Conservation (phyloP, 1,140 invertebrate genomes). For the Drosophila persimilis region DNA sequence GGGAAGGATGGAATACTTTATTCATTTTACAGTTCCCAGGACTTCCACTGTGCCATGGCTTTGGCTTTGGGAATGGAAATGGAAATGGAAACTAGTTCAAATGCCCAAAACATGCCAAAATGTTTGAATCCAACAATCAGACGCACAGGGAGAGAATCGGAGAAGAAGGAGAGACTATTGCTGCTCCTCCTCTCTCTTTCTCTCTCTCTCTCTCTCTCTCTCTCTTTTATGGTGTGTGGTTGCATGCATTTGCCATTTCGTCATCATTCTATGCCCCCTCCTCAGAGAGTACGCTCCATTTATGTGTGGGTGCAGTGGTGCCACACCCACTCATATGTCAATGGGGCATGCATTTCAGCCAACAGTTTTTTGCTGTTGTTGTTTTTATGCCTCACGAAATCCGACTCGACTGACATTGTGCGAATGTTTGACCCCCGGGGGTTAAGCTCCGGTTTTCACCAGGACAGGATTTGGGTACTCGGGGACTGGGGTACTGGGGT, state of each 20-base stretch:
- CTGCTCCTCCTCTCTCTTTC: no score
- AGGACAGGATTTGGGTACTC: background rate
- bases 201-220: background rate
- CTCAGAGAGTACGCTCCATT: background rate
- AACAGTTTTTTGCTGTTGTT: constrained; percentile 35
- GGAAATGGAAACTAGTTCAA: constrained; percentile 42
- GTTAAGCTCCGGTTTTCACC: background rate
- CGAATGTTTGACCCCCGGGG: constrained; percentile 36
- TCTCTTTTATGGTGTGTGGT: constrained; percentile 18
- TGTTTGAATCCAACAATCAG: constrained; percentile 72
- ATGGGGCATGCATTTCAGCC: constrained; percentile 58
- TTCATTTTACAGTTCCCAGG: no score
- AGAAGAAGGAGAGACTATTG: background rate
- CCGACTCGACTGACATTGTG: constrained; percentile 47
- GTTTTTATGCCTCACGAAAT: constrained; percentile 52
- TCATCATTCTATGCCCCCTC: constrained; percentile 22
- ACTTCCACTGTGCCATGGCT: constrained; percentile 16
- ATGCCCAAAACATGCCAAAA: constrained; percentile 68
- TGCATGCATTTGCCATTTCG: constrained; percentile 60
- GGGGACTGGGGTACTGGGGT: background rate
- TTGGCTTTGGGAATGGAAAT: constrained; percentile 1
- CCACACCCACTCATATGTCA: constrained; percentile 51
- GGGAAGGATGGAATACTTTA: no score
- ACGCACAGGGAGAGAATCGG: constrained; percentile 36
- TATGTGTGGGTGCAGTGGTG: constrained; percentile 1